Base-by-base conservation (phyloP, 2,113 vertebrate species). In the Agelaius tricolor region DNA sequence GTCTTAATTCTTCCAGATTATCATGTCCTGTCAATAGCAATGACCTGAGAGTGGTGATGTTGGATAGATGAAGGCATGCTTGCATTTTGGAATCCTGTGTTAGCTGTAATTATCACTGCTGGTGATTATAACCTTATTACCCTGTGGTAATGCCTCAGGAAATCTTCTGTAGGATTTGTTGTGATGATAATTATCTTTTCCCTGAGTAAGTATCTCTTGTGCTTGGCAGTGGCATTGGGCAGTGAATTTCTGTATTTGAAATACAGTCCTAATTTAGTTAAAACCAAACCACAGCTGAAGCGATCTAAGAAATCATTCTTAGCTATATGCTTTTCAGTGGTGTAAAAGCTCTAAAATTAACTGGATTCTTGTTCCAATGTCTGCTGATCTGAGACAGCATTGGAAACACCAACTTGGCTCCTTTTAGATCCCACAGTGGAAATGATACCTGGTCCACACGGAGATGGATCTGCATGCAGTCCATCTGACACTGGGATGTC, bases 81-180 rank as follows among this genome's bases (percentile, higher is more conserved):
- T 96, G 20, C 71, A 3, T 87, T 90, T 86, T 92, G 30, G 65
- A 95, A 49, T 79, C 77, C 81, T 86, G 18, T 1, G 15, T 86
- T 84, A 77, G 68, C 14, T 92, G 20, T 43, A 69, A 57, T 90
- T 89, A 94, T 76, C 59, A 62, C 82, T 90, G 71, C 46, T 95
- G 82, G 72, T 14, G 6, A 90, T 79, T 87, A 76, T 87, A 58
- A 84, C 15, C 26, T 87, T 76, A 91, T 88, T 93, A 77, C 13
- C 51, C n/a, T 72, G 14, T 51, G 59, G 44, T 49, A 84, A 92
- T 43, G 24, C 44, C 68, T 81, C 79, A 86, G 89, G 78, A 88
- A 82, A 73, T 91, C 68, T 82, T 91, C n/a, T 83, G 69, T 44
- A 54, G 77, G 41, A 85, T 89, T 59, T 89, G 12, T 62, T 86